These are phyloP conservation scores for Lepidocolaptes lacrymiger DNA, from an alignment of 2,797 vertebrate genomes.

Conservation along the genomic window DNA sequence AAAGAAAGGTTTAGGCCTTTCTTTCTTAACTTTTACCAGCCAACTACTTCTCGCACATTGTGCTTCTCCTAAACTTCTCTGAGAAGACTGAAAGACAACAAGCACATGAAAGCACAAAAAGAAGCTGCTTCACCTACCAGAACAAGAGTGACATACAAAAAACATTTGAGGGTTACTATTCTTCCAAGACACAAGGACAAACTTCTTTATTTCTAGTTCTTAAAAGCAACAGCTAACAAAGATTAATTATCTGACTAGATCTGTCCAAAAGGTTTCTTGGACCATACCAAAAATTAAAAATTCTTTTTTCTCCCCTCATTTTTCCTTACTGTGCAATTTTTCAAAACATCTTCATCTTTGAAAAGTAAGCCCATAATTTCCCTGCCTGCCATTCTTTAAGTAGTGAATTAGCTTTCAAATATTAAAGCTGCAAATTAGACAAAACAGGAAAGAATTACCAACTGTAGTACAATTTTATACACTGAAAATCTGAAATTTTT, in stretches of 20 bases:
- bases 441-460: neutral
- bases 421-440: neutral
- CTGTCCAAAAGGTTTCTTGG: neutral
- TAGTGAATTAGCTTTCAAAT: neutral
- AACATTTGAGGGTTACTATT: neutral
- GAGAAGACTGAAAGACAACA: neutral
- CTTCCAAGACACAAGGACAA: neutral
- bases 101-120: neutral
- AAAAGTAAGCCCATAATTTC: neutral
- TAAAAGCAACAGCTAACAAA: neutral
- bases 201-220: neutral
- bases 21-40: neutral
- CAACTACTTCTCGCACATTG: neutral
- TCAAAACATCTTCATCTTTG: neutral
- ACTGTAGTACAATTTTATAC: neutral
- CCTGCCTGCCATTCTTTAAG: neutral
- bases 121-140: neutral
- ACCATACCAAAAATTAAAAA: neutral
- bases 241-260: neutral
- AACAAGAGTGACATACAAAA: neutral
- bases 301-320: neutral
- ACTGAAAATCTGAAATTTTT: neutral
- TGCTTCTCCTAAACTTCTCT: neutral
- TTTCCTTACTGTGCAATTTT: neutral
- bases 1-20: neutral